A percentile compares a stretch with the other conserved stretches of the same genome.
phyloP scores from a whole-genome alignment of 2,113 vertebrate genomes.

The Nyctereutes procyonoides region DNA sequence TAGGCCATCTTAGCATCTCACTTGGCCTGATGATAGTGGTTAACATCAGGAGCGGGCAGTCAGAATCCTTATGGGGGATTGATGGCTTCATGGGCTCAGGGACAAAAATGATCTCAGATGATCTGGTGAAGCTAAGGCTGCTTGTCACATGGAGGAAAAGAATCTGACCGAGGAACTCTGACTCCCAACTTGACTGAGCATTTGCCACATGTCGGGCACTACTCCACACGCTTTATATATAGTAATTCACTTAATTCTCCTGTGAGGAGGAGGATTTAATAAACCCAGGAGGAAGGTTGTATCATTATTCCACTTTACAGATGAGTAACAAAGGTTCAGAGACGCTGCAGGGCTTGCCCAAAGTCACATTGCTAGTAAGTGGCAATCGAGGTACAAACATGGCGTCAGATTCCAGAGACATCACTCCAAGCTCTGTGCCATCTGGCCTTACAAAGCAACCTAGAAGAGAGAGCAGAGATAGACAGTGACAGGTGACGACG shows the following conservation, averaged over 20 bases:
- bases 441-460: not conserved
- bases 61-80: not conserved
- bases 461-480: not conserved
- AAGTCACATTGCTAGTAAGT: not conserved
- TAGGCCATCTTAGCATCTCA: not conserved
- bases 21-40: too few relatives aligned
- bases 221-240: accelerated
- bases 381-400: not conserved
- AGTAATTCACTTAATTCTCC: not conserved
- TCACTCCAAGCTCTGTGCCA: not conserved
- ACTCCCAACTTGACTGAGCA: accelerated
- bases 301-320: not conserved
- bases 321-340: not conserved
- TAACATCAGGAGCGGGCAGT: accelerated
- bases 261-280: not conserved
- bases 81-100: not conserved
- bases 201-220: not conserved
- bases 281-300: not conserved
- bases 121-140: accelerated
- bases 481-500: too few relatives aligned
- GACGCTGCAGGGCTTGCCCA: not conserved
- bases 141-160: accelerated
- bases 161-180: not conserved
- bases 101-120: not conserved
- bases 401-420: not conserved